These are phyloP conservation scores for Ardeotis arabs DNA, from an alignment of 2,113 vertebrate species.

Conservation along the genomic window DNA sequence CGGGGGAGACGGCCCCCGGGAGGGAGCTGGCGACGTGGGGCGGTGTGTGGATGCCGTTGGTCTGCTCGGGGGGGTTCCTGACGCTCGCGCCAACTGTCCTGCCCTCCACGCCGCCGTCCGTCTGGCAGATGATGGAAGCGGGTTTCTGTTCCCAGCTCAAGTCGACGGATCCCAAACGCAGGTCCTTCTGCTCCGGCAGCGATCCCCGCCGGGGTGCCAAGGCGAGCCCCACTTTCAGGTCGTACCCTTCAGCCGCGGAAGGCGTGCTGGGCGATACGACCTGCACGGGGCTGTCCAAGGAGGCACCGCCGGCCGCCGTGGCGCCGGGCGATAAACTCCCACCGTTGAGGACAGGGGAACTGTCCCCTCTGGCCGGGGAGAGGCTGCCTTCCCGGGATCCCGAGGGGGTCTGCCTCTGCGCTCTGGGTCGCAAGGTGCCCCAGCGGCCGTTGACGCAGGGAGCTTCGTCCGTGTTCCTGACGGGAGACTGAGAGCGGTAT, in stretches of 20 bases:
- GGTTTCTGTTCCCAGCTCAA: slow-evolving; percentile 85
- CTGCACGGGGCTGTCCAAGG: slow-evolving; percentile 86
- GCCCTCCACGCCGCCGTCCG: slow-evolving; percentile 49
- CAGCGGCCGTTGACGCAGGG: slow-evolving; percentile 97
- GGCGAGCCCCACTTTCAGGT: slow-evolving; percentile 65
- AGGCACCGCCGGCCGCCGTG: slow-evolving; percentile 14
- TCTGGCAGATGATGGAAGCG: slow-evolving; percentile 37
- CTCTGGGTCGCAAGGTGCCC: slow-evolving; percentile 91
- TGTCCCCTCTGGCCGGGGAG: slow-evolving; percentile 84
- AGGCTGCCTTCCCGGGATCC: slow-evolving; percentile 90
- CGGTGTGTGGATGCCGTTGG: slow-evolving; percentile 88
- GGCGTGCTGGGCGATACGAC: slow-evolving; percentile 82
- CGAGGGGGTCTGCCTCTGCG: slow-evolving; percentile 76
- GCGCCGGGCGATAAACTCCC: slow-evolving; percentile 85
- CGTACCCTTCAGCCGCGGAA: slow-evolving; percentile 70
- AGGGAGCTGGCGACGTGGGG: slow-evolving; percentile 79
- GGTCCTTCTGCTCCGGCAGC: slow-evolving; percentile 77
- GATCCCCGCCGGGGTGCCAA: slow-evolving; percentile 67
- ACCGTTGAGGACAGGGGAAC: slow-evolving; percentile 89
- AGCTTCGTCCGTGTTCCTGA: slow-evolving; percentile 87
- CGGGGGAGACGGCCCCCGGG: slow-evolving; percentile 87
- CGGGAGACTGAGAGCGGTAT: slow-evolving; percentile 91
- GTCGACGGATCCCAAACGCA: slow-evolving; percentile 78
- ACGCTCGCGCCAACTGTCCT: slow-evolving; percentile 49
- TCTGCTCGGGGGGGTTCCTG: slow-evolving; percentile 80